phyloP scores from a whole-genome alignment of 2,113 vertebrate species.

The Seriola rivoliana region DNA sequence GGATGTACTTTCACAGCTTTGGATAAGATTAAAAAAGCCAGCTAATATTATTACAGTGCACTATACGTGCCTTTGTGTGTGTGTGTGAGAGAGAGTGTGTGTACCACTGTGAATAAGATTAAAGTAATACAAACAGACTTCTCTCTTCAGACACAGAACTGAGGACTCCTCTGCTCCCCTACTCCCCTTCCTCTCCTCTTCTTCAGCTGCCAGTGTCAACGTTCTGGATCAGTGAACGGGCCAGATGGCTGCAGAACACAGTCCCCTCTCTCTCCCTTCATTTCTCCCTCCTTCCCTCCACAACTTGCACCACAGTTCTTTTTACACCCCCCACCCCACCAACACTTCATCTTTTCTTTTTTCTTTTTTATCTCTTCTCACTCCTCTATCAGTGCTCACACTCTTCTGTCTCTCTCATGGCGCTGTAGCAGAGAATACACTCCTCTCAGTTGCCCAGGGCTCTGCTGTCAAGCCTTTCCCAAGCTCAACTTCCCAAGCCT shows the following conservation, averaged over 20 bases:
- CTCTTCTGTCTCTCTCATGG: constrained; percentile 44
- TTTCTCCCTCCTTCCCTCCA: constrained; percentile 36
- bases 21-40: constrained; percentile 34
- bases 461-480: constrained; percentile 75
- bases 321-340: constrained; percentile 9
- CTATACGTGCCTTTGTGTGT: constrained; percentile 22
- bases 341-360: constrained; percentile 33
- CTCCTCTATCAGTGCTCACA: constrained; percentile 45
- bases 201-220: constrained; percentile 78
- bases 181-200: constrained; percentile 57
- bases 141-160: constrained; percentile 58
- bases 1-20: constrained; percentile 17
- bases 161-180: constrained; percentile 56
- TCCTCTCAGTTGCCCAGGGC: constrained; percentile 62
- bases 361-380: constrained; percentile 24
- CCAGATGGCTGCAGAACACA: constrained; percentile 81
- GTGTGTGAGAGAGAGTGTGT: constrained; percentile 8
- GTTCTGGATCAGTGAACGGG: constrained; percentile 83
- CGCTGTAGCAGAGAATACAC: constrained; percentile 43
- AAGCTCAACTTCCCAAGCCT: constrained; percentile 63
- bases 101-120: constrained; percentile 56
- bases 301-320: constrained; percentile 28
- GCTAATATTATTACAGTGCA: constrained; percentile 35
- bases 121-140: constrained; percentile 62
- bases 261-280: constrained; percentile 53